Base-by-base conservation (phyloP, 2,888 invertebrate genomes). In the Caenorhabditis macrosperma region DNA sequence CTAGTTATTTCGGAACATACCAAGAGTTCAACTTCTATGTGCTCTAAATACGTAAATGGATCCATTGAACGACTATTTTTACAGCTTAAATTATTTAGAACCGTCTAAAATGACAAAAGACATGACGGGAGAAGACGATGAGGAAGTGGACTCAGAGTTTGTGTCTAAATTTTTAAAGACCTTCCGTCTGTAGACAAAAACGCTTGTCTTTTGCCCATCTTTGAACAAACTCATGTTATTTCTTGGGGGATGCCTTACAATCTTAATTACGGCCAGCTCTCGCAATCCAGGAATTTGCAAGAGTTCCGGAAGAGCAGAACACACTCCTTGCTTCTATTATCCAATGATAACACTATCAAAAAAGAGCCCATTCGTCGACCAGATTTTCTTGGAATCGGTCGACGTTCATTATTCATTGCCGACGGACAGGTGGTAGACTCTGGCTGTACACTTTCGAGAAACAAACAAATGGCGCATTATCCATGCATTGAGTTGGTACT, bases 111-210 rank as follows among this genome's bases (percentile, higher is more conserved):
- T 22, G n/a, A 24, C 24, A 64, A 61, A 48, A 61, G 54, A 54
- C n/a, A 66, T 54, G 66, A 41, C n/a, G 38, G 38, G 20, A 12
- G 28, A 48, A 17, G 22, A 20, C 33, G 33, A 66, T 55, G 35
- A 55, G 66, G 66, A 66, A 66, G 66, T 46, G 33, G 57, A 24
- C 48, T 57, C 57, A 68, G 48, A 57, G 67, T 68, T 57, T 59
- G 41, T 22, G 54, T 55, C 57, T 68, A 68, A 57, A 68, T 68
- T 68, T 68, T 68, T 22, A 68, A 68, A 50, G 35, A 63, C 50
- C 52, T 30, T 50, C 35, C n/a, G 63, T 63, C 63, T 63, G 41
- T 48, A 24, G 64, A 52, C 64, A 38, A n/a, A 10, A 50, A n/a
- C 15, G 12, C 41, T 4, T 22, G 22, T 20, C 41, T 41, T 41